A percentile compares a stretch with the other conserved stretches of the same genome.
Conservation (phyloP, 1,140 invertebrate species). For the Drosophila nikananu region DNA sequence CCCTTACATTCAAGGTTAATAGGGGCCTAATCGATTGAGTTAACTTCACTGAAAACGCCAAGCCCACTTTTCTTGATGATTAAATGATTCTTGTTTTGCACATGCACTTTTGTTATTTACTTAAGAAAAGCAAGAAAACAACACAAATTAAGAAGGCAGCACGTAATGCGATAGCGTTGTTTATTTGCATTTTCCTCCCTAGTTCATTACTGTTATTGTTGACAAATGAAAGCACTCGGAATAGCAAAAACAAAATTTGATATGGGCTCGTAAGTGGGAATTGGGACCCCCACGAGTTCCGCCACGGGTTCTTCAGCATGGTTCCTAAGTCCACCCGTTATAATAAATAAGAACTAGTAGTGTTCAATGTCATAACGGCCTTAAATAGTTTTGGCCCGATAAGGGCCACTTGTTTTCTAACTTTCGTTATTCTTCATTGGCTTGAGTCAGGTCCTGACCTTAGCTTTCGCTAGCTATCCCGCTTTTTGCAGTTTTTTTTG, state of each 20-base stretch:
- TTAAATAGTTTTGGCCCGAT: slow-evolving; percentile 38
- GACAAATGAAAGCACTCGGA: slow-evolving; percentile 31
- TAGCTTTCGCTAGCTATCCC: slow-evolving; percentile 26
- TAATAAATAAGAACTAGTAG: slow-evolving; percentile 1
- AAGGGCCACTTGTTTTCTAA: slow-evolving; percentile 34
- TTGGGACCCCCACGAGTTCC: slow-evolving; percentile 12
- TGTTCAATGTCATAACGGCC: slow-evolving; percentile 35
- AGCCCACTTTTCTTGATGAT: slow-evolving; percentile 12
- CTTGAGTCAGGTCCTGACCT: slow-evolving; percentile 7
- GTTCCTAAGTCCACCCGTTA: slow-evolving; percentile 30
- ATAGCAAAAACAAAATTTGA: slow-evolving; percentile 40
- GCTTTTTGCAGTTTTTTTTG: slow-evolving; percentile 21
- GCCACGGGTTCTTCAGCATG: slow-evolving; percentile 17
- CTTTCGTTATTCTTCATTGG: not conserved
- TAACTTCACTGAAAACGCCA: not conserved
- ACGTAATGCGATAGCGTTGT: slow-evolving; percentile 57
- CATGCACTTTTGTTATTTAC: slow-evolving; percentile 24
- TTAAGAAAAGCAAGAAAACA: slow-evolving; percentile 9
- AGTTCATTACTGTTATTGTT: slow-evolving; percentile 37
- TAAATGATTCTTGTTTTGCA: slow-evolving; percentile 3
- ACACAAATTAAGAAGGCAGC: slow-evolving; percentile 25
- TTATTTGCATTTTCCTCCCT: slow-evolving; percentile 45
- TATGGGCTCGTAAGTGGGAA: slow-evolving; percentile 11
- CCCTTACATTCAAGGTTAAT: not conserved
- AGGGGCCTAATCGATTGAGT: not conserved